Conservation (phyloP, 2,797 vertebrate species). For the Helarctos malayanus region DNA sequence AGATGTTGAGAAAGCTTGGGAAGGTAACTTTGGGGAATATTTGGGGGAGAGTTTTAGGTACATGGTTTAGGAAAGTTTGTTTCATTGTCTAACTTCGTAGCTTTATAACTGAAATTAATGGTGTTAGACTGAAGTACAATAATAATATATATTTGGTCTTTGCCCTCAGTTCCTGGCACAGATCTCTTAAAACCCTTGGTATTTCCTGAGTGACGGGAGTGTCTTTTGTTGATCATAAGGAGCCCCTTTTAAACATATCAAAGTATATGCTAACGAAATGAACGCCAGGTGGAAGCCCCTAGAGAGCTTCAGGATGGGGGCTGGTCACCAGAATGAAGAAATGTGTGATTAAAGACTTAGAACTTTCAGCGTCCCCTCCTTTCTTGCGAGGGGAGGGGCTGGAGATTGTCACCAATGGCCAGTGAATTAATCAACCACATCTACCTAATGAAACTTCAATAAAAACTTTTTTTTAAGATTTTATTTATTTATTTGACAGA, state of each 20-base stretch:
- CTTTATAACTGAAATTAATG: slow-evolving; percentile 46
- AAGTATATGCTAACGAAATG: not conserved
- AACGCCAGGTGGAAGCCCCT: not conserved
- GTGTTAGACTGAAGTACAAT: slow-evolving; percentile 3
- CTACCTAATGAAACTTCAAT: not conserved
- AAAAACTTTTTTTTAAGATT: not conserved
- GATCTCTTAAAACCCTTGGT: slow-evolving; percentile 24
- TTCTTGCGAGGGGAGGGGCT: not conserved
- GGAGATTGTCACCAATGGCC: not conserved
- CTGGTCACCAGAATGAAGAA: not conserved
- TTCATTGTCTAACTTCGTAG: slow-evolving; percentile 32
- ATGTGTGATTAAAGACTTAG: not conserved
- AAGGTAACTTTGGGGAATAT: slow-evolving; percentile 32
- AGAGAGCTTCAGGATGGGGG: not conserved
- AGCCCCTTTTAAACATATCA: not conserved
- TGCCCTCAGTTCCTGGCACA: not conserved
- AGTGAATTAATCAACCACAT: not conserved
- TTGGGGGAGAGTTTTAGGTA: slow-evolving; percentile 11
- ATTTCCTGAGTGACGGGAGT: slow-evolving; percentile 24
- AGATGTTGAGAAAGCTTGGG: slow-evolving; percentile 53
- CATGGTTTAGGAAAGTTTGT: slow-evolving; percentile 36
- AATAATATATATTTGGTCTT: slow-evolving; percentile 30
- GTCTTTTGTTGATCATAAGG: not conserved
- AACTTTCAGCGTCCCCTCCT: not conserved
- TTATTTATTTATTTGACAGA: no score